These are phyloP conservation scores for Porites australiensis DNA, from an alignment of 64 coral and sea anemone genomes.

Conservation along the genomic window DNA sequence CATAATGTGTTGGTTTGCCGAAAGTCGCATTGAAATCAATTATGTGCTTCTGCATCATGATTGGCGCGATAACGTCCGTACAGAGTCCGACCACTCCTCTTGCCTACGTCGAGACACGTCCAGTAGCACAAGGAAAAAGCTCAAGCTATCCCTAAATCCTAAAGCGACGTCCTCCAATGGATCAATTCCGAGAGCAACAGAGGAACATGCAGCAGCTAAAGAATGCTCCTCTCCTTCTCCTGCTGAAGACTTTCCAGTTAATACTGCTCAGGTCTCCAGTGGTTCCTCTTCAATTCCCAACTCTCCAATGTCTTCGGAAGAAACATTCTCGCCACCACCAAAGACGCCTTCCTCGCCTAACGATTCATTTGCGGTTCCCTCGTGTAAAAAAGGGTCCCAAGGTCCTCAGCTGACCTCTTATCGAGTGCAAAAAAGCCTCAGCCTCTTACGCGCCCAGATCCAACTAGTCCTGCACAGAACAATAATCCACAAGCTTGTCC, in stretches of 20 bases:
- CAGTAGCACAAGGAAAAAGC: neutral
- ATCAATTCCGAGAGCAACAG: neutral
- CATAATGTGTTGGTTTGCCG: constrained; percentile 33
- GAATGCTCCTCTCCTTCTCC: too few relatives aligned
- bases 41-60: neutral
- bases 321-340: neutral
- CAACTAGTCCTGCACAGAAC: too few relatives aligned
- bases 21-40: constrained; percentile 11
- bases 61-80: neutral
- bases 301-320: neutral
- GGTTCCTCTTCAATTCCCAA: neutral
- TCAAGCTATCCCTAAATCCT: neutral
- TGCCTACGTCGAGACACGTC: neutral
- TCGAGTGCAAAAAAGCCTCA: too few relatives aligned
- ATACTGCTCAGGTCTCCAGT: neutral
- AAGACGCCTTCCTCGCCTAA: neutral
- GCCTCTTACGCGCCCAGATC: too few relatives aligned
- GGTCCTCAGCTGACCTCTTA: too few relatives aligned
- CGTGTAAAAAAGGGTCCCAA: too few relatives aligned
- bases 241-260: neutral
- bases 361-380: neutral
- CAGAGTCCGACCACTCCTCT: neutral
- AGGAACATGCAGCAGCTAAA: too few relatives aligned
- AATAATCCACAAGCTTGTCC: too few relatives aligned
- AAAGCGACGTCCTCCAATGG: neutral